Conservation (phyloP, 2,888 invertebrate genomes). For the Eueremaeus valkanovi region DNA sequence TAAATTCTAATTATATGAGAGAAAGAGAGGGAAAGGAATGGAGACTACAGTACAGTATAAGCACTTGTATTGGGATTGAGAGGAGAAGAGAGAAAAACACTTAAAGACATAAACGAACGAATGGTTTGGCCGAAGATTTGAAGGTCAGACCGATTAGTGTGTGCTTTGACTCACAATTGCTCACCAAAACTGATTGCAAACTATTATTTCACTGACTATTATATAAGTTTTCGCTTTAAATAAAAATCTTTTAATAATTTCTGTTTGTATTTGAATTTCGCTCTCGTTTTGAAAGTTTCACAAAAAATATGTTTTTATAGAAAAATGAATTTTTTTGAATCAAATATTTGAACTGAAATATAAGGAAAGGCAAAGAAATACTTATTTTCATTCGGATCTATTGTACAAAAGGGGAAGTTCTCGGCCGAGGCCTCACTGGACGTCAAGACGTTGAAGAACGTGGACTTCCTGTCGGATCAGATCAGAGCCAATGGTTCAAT, state of each 20-base stretch:
- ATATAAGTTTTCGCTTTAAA: no score
- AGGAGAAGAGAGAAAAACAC: background rate
- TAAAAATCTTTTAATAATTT: no score
- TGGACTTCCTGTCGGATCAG: conserved; percentile 67
- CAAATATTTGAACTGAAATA: conserved; percentile 2
- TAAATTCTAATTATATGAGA: background rate
- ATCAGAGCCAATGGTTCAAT: background rate
- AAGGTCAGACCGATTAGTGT: conserved; percentile 25
- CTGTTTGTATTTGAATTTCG: no score
- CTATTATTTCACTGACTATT: no score
- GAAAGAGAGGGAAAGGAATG: background rate
- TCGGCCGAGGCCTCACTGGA: conserved; percentile 96
- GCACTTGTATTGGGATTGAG: no score
- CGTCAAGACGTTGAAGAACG: conserved; percentile 98
- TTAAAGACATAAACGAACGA: background rate
- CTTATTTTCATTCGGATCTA: conserved; percentile 99
- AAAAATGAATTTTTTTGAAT: no score
- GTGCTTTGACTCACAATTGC: background rate
- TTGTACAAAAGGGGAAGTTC: conserved; percentile 99
- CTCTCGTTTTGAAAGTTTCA: no score
- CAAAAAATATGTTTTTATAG: no score
- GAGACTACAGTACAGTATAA: no score
- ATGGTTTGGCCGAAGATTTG: background rate
- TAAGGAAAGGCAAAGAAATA: conserved; percentile 57
- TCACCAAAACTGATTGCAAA: background rate